Conservation (phyloP, 2,888 invertebrate species). For the Hydropsyche betteni region DNA sequence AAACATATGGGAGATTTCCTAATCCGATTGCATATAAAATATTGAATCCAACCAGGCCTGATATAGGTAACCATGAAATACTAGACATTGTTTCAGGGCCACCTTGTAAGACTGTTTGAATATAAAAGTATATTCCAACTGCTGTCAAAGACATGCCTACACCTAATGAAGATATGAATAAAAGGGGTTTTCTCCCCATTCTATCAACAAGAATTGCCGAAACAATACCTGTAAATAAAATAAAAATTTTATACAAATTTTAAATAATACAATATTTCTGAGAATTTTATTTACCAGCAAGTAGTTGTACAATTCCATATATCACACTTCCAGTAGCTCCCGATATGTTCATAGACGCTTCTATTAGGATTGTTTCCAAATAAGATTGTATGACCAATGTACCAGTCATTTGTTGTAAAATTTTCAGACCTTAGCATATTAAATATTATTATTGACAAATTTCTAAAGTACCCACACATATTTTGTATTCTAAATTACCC, state of each 20-base stretch:
- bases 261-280: neutral
- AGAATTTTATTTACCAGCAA: conserved; percentile 59
- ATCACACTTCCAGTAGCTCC: conserved; percentile 68
- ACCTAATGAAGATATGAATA: conserved; percentile 66
- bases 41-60: conserved; percentile 68
- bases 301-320: conserved; percentile 68
- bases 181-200: conserved; percentile 65
- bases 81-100: conserved; percentile 57
- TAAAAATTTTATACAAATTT: neutral
- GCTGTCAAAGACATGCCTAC: conserved; percentile 65
- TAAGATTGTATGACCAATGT: conserved; percentile 69
- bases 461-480: neutral
- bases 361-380: conserved; percentile 68
- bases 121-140: conserved; percentile 66
- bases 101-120: conserved; percentile 61
- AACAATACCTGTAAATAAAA: conserved; percentile 58
- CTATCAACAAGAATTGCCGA: conserved; percentile 60
- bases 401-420: conserved; percentile 70
- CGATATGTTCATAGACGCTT: conserved; percentile 64
- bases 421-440: conserved; percentile 62
- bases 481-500: conserved; percentile 56
- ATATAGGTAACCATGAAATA: conserved; percentile 65
- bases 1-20: conserved; percentile 69
- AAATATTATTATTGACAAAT: conserved; percentile 33
- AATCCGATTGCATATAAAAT: conserved; percentile 69